Conservation (phyloP, 2,888 invertebrate species). For the Cabera pusaria region DNA sequence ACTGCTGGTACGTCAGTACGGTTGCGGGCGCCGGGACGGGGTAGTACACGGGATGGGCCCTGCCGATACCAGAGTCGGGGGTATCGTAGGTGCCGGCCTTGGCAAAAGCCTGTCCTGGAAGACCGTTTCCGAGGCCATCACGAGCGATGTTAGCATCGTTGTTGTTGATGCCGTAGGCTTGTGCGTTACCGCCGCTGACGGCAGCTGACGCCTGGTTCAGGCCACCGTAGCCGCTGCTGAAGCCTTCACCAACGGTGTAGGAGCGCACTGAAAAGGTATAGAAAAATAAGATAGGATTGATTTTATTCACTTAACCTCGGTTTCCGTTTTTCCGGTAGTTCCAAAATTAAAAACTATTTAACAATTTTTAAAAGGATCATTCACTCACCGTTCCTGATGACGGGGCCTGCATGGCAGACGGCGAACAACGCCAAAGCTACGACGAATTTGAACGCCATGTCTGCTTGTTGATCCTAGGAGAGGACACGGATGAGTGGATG, state of each 20-base stretch:
- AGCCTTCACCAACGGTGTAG: slow-evolving; percentile 56
- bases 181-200: slow-evolving; percentile 44
- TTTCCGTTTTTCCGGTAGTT: too few relatives aligned
- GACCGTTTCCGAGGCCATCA: slow-evolving; percentile 39
- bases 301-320: too few relatives aligned
- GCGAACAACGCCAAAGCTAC: slow-evolving; percentile 61
- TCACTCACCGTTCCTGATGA: slow-evolving; percentile 65
- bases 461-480: slow-evolving; percentile 42
- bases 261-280: slow-evolving; percentile 55
- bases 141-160: slow-evolving; percentile 39
- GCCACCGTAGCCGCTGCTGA: slow-evolving; percentile 48
- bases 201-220: slow-evolving; percentile 52
- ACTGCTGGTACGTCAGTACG: slow-evolving; percentile 64
- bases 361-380: too few relatives aligned
- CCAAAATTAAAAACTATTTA: too few relatives aligned
- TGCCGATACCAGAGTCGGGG: slow-evolving; percentile 25
- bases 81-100: slow-evolving; percentile 49
- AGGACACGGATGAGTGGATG: slow-evolving; percentile 67
- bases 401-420: slow-evolving; percentile 61
- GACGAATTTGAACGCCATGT: slow-evolving; percentile 68
- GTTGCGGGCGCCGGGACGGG: slow-evolving; percentile 58
- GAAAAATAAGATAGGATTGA: too few relatives aligned
- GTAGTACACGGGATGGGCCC: slow-evolving; percentile 50
- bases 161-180: slow-evolving; percentile 50
- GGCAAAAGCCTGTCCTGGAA: slow-evolving; percentile 52